Evolutionary conservation across 2,797 vertebrate genomes (phyloP).

Genomic region (Eutrigla gurnardus): DNA sequence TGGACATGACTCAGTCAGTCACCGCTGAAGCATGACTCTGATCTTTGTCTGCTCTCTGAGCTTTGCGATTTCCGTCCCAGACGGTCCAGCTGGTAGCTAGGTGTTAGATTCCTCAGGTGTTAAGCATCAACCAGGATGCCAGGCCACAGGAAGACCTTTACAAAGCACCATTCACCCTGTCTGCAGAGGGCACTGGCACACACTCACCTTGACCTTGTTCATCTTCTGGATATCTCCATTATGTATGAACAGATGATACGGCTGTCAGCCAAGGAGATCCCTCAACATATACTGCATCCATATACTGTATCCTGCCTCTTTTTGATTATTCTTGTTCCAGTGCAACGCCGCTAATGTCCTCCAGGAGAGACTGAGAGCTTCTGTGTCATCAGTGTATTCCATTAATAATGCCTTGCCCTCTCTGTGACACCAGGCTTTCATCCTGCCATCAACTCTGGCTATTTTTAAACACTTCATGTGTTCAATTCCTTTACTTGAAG

Average conservation of each 20-base stretch:
- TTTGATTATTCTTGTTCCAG: not conserved
- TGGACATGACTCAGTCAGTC: slow-evolving; percentile 25
- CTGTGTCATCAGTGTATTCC: no score
- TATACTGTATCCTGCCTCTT: not conserved
- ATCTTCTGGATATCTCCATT: slow-evolving; percentile 13
- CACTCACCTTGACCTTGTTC: slow-evolving; percentile 6
- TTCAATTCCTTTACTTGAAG: not conserved
- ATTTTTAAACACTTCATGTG: not conserved
- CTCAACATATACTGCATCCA: not conserved
- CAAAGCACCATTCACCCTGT: slow-evolving; percentile 66
- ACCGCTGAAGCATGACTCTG: slow-evolving; percentile 18
- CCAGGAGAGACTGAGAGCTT: not conserved
- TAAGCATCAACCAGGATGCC: slow-evolving; percentile 34
- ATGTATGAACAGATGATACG: slow-evolving; percentile 4
- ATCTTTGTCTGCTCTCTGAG: slow-evolving; percentile 41
- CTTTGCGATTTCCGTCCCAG: slow-evolving; percentile 57
- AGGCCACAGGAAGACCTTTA: slow-evolving; percentile 22
- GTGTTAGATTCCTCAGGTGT: slow-evolving; percentile 78
- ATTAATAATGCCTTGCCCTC: not conserved
- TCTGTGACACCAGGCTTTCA: not conserved
- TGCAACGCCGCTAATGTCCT: not conserved
- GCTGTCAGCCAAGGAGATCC: not conserved
- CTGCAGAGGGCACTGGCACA: slow-evolving; percentile 14
- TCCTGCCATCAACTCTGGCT: not conserved
- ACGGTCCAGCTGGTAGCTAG: slow-evolving; percentile 52